A percentile compares a stretch with the other conserved stretches of the same genome.
Conservation (phyloP, 2,113 vertebrate species). For the Mesembrinibis cayennensis region DNA sequence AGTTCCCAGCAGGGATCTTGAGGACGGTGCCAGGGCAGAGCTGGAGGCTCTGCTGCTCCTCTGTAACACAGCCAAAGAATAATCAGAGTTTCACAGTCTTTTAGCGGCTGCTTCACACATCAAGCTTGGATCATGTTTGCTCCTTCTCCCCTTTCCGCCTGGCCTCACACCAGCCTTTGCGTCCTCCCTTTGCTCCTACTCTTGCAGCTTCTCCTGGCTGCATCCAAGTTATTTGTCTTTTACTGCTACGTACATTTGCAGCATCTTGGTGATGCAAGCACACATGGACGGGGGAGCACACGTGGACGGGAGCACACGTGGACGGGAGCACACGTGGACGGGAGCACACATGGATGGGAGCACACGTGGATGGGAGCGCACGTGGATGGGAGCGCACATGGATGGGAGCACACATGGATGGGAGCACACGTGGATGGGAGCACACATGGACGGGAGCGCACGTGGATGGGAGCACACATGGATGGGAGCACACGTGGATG, state of each 20-base stretch:
- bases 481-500: accelerated
- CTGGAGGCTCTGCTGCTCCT: neutral
- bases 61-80: neutral
- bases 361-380: neutral
- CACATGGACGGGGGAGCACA: neutral
- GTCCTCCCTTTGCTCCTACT: neutral
- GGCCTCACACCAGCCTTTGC: neutral
- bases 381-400: accelerated
- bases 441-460: neutral
- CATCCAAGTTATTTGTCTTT: neutral
- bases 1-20: neutral
- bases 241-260: neutral
- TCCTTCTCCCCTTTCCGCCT: neutral
- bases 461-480: neutral
- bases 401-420: neutral
- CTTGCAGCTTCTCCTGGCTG: neutral
- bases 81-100: neutral
- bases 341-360: neutral
- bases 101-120: neutral
- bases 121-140: neutral
- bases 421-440: neutral
- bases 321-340: accelerated
- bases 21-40: neutral
- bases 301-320: accelerated
- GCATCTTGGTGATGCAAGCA: neutral